Base-by-base conservation (phyloP, 2,113 vertebrate species). In the Onychorhynchus coronatus region DNA sequence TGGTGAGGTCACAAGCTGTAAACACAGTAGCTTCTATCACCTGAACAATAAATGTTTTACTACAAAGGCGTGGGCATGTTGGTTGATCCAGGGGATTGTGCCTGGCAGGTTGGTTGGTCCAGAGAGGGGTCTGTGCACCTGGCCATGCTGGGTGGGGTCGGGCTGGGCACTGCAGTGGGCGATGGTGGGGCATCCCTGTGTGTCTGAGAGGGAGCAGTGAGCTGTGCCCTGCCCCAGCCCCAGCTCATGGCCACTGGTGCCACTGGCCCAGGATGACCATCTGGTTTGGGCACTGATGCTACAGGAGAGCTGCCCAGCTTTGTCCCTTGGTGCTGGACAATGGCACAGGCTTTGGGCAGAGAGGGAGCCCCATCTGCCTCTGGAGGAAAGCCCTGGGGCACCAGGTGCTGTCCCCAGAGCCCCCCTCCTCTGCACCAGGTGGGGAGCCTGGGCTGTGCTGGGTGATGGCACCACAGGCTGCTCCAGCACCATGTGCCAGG, bases 21-120 rank as follows among this genome's bases (percentile, higher is more conserved):
- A 95, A 97, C 97, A 77, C 85, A 96, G 96, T 98, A 98, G 96
- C 97, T 97, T 97, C 81, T 95, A 97, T 97, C 98, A 97, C 97
- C 95, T 96, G 95, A 97, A 97, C 89, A 95, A 98, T 98, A 98
- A 98, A 98, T 97, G 98, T 98, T 98, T 98, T 98, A 97, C 95
- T 98, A 97, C 53, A 61, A 97, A 1, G 65, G 70, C 42, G 74
- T 84, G 93, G 96, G 79, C 95, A 92, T 83, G 67, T 50, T 94
- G 97, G 71, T 94, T 98, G 79, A 78, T 98, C 91, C 28, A 8
- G 73, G 41, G 65, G 91, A 42, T 35, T 25, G 52, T 66, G 72
- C 35, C 81, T 3, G 1, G 73, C 5, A 10, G 56, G 3, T 19
- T 49, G 47, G 25, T 35, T 27, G 41, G 63, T 63, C 35, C 63